Evolutionary conservation across 2,113 vertebrate species (phyloP).

Genomic region (Oncorhynchus tshawytscha): DNA sequence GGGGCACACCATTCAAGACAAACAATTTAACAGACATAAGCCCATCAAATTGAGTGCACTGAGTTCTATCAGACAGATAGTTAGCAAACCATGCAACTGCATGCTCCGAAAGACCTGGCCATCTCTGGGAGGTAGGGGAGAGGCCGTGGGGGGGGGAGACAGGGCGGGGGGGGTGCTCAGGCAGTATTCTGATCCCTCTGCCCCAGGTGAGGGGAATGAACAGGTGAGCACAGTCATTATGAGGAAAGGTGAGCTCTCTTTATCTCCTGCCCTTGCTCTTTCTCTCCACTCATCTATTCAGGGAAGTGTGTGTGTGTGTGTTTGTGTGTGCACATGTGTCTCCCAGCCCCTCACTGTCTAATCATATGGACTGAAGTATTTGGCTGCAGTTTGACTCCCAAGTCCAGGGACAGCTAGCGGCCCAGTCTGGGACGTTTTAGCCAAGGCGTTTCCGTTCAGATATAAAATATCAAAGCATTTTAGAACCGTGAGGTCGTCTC

Average conservation of each 20-base stretch:
- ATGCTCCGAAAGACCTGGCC: constrained; percentile 52
- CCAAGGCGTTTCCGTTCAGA: constrained; percentile 31
- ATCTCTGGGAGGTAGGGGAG: no score
- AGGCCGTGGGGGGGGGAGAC: neutral
- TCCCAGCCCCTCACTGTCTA: neutral
- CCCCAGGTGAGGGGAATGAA: constrained; percentile 76
- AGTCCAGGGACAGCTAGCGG: constrained; percentile 20
- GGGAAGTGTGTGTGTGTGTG: constrained; percentile 27
- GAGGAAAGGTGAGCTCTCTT: constrained; percentile 72
- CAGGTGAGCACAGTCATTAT: constrained; percentile 75
- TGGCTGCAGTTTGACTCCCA: constrained; percentile 38
- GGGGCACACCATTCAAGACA: no score
- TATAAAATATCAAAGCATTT: constrained; percentile 47
- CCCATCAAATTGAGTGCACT: no score
- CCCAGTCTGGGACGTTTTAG: constrained; percentile 40
- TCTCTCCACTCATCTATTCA: constrained; percentile 44
- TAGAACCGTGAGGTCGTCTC: constrained; percentile 34
- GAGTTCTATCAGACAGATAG: no score
- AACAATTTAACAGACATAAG: no score
- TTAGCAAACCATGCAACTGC: no score
- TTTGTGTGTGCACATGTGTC: constrained; percentile 19
- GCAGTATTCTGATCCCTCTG: constrained; percentile 59
- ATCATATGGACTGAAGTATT: constrained; percentile 7
- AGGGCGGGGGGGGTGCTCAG: neutral
- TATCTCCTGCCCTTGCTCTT: constrained; percentile 44